phyloP scores from a whole-genome alignment of 2,113 vertebrate species.

The Aythya baeri region DNA sequence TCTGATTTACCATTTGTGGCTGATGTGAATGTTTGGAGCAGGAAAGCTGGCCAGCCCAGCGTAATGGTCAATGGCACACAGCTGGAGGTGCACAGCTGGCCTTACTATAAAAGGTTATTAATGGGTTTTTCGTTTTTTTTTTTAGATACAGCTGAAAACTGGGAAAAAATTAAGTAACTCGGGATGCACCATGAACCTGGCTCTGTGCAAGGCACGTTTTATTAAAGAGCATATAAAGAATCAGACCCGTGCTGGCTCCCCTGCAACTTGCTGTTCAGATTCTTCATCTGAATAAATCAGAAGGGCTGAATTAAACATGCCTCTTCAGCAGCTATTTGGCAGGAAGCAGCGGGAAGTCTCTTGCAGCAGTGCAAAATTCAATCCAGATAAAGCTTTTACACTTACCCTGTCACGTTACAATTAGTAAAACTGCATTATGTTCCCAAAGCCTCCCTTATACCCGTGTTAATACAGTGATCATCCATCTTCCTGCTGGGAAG shows the following conservation, averaged over 20 bases:
- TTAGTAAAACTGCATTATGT: not conserved
- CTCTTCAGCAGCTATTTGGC: not conserved
- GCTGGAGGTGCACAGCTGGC: slow-evolving; percentile 21
- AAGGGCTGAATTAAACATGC: not conserved
- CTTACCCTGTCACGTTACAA: not conserved
- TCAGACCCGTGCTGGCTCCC: not conserved
- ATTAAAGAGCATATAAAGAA: not conserved
- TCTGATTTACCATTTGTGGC: slow-evolving; percentile 20
- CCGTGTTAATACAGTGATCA: not conserved
- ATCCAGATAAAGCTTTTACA: not conserved
- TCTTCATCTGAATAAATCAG: not conserved
- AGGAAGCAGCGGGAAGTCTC: not conserved
- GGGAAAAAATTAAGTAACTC: not conserved
- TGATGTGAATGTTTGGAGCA: not conserved
- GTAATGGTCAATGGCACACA: slow-evolving; percentile 6
- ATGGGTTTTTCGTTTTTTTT: not conserved
- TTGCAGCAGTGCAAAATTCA: not conserved
- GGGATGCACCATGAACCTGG: not conserved
- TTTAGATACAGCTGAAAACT: not conserved
- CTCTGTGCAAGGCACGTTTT: not conserved
- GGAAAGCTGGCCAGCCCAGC: not conserved
- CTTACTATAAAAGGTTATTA: not conserved
- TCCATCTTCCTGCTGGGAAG: not conserved
- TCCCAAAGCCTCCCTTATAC: not conserved
- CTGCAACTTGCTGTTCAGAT: not conserved